Conservation (phyloP, 1,140 invertebrate genomes). For the Apis florea region DNA sequence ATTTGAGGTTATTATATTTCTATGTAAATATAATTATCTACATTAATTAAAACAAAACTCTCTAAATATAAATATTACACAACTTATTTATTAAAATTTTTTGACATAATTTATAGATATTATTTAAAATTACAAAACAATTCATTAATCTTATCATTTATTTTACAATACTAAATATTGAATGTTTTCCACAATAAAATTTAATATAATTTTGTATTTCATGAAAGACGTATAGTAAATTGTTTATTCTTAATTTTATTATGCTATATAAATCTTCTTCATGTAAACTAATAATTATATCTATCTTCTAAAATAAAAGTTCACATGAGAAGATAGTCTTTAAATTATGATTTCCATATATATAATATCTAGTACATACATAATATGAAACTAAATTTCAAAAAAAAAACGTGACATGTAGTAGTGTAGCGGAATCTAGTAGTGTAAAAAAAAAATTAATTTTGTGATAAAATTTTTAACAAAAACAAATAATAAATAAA, state of each 20-base stretch:
- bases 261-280: background rate
- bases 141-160: background rate
- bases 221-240: constrained; percentile 8
- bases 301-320: background rate
- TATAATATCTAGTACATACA: background rate
- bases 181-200: background rate
- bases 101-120: background rate
- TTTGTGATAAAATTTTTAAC: background rate
- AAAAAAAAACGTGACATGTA: constrained; percentile 6
- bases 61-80: background rate
- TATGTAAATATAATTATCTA: background rate
- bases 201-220: constrained; percentile 1
- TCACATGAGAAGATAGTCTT: constrained; percentile 28
- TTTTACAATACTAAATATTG: background rate
- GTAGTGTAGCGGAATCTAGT: background rate
- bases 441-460: background rate
- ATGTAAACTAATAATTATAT: constrained; percentile 22
- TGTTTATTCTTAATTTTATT: constrained; percentile 5
- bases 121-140: background rate
- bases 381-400: background rate
- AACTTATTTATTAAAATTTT: background rate
- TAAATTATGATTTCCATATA: background rate
- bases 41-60: background rate
- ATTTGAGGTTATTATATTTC: constrained; percentile 12
- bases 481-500: background rate